These are phyloP conservation scores for Ceratina australensis DNA, from an alignment of 1,140 invertebrate genomes.

Conservation along the genomic window DNA sequence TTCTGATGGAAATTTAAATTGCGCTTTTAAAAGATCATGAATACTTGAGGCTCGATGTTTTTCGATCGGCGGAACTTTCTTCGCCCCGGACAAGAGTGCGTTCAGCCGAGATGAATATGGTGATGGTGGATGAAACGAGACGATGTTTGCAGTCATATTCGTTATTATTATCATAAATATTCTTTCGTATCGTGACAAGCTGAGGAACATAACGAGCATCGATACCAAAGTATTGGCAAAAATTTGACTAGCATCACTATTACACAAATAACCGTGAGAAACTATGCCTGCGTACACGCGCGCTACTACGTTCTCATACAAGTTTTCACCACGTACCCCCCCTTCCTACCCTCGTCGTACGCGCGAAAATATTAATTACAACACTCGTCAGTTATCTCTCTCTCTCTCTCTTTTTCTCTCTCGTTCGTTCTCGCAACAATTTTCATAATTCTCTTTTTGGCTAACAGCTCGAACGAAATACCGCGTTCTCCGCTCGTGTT, in stretches of 20 bases:
- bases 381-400: not conserved
- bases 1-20: no score
- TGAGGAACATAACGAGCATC: conserved; percentile 52
- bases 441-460: conserved; percentile 10
- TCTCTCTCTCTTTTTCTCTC: no score
- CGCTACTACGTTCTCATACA: conserved; percentile 10
- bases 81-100: not conserved
- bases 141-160: conserved; percentile 28
- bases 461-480: conserved; percentile 29
- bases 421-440: not conserved
- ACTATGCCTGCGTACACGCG: conserved; percentile 43
- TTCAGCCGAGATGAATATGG: not conserved
- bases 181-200: conserved; percentile 47
- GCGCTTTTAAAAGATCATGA: no score
- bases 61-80: not conserved
- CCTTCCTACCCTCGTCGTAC: not conserved
- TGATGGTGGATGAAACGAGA: conserved; percentile 12
- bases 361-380: conserved; percentile 51
- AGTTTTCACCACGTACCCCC: not conserved
- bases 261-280: conserved; percentile 39
- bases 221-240: conserved; percentile 49
- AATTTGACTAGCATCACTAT: conserved; percentile 38
- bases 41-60: no score
- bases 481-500: conserved; percentile 21
- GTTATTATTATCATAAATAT: conserved; percentile 53